Evolutionary conservation across 2,888 invertebrate genomes (phyloP), one percentile per base, ranked within the genome.

Genomic region (Sminthurinus aureus): DNA sequence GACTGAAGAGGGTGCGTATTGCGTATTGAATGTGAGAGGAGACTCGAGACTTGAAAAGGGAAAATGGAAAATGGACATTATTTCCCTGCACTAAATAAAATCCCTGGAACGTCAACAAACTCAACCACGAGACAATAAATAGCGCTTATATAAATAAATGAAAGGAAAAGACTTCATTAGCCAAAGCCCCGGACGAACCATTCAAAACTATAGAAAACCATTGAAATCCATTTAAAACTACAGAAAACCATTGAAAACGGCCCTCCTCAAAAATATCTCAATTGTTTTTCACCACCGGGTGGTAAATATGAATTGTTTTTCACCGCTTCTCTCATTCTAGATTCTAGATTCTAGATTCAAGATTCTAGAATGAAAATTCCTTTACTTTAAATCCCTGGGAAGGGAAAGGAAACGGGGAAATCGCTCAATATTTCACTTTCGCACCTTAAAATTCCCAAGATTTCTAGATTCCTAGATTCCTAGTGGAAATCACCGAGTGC

Each of bases 101-200:
- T 3, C 58, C 18, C 58, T 9, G 58, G 58, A 58, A 18, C 58
- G 58, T 18, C 58, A 58, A 58, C 58, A 58, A 58, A 58, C 13
- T 15, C 58, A 0, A 58, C 15, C 58, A 69, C 11, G 24, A 26
- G 52, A 75, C 75, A 75, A 75, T 75, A 75, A 75, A 75, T 75
- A 74, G 8, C n/a, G 38, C 38, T 51, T 38, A 75, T 75, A 75
- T 75, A 75, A 75, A 75, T 75, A 75, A 75, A 75, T 75, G 75
- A 75, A 75, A 75, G 51, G 50, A 52, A 75, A 75, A 52, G 51
- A 75, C 75, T 51, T 75, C 51, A 75, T 75, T 75, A 75, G 75
- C 24, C 22, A 71, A 71, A 71, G 71, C 71, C 71, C 24, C 2
- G 2, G 58, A 52, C 52, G 9, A 58, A 58, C 58, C 58, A 58